Base-by-base conservation (phyloP, 2,113 vertebrate species). In the Patagioenas fasciata region DNA sequence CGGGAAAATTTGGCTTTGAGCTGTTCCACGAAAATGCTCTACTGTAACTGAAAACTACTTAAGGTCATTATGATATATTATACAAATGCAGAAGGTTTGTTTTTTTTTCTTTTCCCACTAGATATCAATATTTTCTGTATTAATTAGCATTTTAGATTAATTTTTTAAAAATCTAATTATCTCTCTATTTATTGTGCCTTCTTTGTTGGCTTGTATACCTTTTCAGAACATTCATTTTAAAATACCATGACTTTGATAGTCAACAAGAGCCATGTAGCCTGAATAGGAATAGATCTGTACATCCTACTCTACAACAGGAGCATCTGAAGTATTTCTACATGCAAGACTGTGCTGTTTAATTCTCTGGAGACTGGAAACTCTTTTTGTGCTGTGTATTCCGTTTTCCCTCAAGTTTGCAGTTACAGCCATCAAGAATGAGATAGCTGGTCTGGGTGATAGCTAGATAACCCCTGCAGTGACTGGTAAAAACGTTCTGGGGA, bases 401-500 rank as follows among this genome's bases (percentile, higher is more conserved):
- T 90, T 93, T 91, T 61, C 80, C 17, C 67, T 83, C 40, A 54
- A 66, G 60, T 73, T 71, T 91, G 34, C 60, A 44, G 75, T 88
- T 73, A 91, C 80, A 80, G 42, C 47, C 47, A 83, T 70, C 2
- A 9, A 58, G 67, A 88, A 74, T 73, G 75, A 77, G 54, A n/a
- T 78, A 67, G 51, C 50, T 92, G 70, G 28, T 67, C 40, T 92
- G 57, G 78, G 48, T 77, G 66, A 82, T 82, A 90, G 75, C 80
- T 89, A 84, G 80, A 72, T 85, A 88, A 91, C 72, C 67, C 70
- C 51, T 80, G 29, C 8, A 4, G 72, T 80, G 64, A 80, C 51
- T 91, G 60, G 42, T 78, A 67, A 61, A 96, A 94, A 51, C 54
- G 58, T 93, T 93, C 44, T 88, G 58, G 15, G 75, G 40, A 77